Evolutionary conservation across 23 tunicate genomes (phyloP).

Genomic region (Botrylloides violaceus): DNA sequence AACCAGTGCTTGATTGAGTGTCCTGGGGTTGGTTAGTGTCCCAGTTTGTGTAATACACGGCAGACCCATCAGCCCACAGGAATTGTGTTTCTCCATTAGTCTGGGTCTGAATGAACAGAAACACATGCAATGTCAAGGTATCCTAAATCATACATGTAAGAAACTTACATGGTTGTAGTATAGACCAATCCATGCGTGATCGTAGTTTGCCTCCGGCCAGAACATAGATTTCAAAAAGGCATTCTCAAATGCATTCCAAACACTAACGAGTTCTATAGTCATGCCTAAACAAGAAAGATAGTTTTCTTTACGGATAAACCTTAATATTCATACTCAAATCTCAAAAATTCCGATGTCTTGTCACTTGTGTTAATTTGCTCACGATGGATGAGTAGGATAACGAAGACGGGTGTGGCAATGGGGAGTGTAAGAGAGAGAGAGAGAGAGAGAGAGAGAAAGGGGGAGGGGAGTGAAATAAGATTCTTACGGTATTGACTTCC

Average conservation of each 20-base stretch:
- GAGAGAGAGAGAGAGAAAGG: too few relatives aligned
- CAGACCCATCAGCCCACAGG: constrained; percentile 74
- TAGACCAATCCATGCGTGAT: constrained; percentile 61
- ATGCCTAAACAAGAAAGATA: constrained; percentile 25
- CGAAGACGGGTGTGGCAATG: too few relatives aligned
- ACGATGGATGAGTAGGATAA: too few relatives aligned
- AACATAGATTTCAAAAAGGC: constrained; percentile 31
- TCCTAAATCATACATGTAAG: neutral
- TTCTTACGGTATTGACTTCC: constrained; percentile 15
- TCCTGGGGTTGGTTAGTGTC: constrained; percentile 58
- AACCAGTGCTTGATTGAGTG: constrained; percentile 18
- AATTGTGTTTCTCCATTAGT: constrained; percentile 32
- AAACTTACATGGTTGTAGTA: constrained; percentile 54
- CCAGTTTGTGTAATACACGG: constrained; percentile 77
- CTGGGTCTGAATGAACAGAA: constrained; percentile 13
- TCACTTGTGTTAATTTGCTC: neutral
- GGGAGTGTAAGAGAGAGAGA: too few relatives aligned
- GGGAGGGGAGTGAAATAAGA: too few relatives aligned
- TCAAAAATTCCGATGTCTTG: neutral
- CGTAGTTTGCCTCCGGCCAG: constrained; percentile 62
- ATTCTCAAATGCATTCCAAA: constrained; percentile 76
- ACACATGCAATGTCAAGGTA: neutral
- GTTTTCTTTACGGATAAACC: neutral
- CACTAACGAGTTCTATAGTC: constrained; percentile 53
- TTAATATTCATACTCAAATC: neutral